phyloP scores from a whole-genome alignment of 2,888 invertebrate genomes.

The Ophioninae sp. region DNA sequence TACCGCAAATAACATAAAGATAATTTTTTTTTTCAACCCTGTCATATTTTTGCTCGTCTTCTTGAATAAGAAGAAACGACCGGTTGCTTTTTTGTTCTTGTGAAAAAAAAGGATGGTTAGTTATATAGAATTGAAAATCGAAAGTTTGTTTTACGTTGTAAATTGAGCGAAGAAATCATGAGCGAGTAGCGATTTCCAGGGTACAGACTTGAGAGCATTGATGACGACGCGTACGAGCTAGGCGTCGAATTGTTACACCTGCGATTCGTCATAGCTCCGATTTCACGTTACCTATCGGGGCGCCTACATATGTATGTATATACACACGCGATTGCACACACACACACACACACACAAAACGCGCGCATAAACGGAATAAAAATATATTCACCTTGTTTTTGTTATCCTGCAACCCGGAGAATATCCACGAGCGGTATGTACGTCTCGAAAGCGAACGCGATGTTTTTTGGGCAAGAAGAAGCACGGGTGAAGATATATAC shows the following conservation, averaged over 20 bases:
- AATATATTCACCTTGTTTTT: slow-evolving; percentile 52
- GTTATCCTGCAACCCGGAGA: not conserved
- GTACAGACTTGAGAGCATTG: not conserved
- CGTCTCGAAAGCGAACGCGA: not conserved
- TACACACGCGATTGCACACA: not conserved
- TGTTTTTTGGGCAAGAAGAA: not conserved
- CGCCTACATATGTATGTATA: slow-evolving; percentile 16
- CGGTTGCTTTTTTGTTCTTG: too few relatives aligned
- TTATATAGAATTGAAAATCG: too few relatives aligned
- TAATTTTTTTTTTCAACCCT: too few relatives aligned
- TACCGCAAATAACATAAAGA: too few relatives aligned
- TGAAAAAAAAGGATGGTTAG: too few relatives aligned
- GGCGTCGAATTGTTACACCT: slow-evolving; percentile 22
- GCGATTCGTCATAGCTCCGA: slow-evolving; percentile 56
- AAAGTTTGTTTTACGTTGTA: too few relatives aligned
- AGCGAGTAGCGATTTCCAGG: not conserved
- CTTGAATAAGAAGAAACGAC: too few relatives aligned
- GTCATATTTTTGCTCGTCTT: too few relatives aligned
- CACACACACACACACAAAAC: not conserved
- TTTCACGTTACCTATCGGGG: slow-evolving; percentile 18
- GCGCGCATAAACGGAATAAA: not conserved
- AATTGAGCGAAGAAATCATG: not conserved
- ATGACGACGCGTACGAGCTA: slow-evolving; percentile 45
- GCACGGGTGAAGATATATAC: slow-evolving; percentile 4
- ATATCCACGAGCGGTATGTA: slow-evolving; percentile 5